Evolutionary conservation across 2,113 vertebrate genomes (phyloP).

Genomic region (Melanostigma gelatinosum): DNA sequence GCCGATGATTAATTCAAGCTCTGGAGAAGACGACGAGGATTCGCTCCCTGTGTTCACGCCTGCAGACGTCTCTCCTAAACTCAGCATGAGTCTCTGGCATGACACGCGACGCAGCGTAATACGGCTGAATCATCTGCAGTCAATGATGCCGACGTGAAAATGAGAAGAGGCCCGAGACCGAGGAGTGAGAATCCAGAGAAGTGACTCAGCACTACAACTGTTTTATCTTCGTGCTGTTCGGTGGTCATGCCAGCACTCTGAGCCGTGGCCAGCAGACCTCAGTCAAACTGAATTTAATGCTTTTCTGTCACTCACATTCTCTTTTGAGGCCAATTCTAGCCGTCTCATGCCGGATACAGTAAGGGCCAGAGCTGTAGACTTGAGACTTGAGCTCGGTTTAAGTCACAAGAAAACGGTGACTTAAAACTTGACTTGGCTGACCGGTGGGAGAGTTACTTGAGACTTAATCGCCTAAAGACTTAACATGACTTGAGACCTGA

Average conservation of each 20-base stretch:
- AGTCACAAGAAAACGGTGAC: background rate
- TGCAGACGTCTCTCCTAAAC: conserved; percentile 53
- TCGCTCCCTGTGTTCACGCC: conserved; percentile 63
- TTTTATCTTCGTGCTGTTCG: conserved; percentile 48
- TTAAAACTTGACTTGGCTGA: background rate
- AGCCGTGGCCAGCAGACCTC: conserved; percentile 17
- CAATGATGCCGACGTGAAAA: conserved; percentile 50
- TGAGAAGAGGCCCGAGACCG: conserved; percentile 36
- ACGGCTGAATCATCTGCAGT: conserved; percentile 63
- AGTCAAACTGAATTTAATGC: background rate
- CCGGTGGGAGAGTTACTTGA: background rate
- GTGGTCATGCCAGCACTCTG: conserved; percentile 28
- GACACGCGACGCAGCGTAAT: conserved; percentile 29
- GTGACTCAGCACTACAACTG: conserved; percentile 58
- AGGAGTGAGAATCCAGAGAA: conserved; percentile 53
- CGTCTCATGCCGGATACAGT: background rate
- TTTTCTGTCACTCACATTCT: background rate
- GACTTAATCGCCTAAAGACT: background rate
- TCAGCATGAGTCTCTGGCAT: conserved; percentile 47
- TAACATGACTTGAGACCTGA: background rate
- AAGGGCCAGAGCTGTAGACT: background rate
- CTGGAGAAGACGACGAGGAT: conserved; percentile 52
- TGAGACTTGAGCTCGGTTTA: background rate
- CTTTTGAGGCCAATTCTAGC: background rate
- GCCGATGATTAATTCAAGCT: conserved; percentile 62